A percentile compares a stretch with the other conserved stretches of the same genome.
phyloP scores from a whole-genome alignment of 1,140 invertebrate genomes.

The Alviniconcha marisindica region DNA sequence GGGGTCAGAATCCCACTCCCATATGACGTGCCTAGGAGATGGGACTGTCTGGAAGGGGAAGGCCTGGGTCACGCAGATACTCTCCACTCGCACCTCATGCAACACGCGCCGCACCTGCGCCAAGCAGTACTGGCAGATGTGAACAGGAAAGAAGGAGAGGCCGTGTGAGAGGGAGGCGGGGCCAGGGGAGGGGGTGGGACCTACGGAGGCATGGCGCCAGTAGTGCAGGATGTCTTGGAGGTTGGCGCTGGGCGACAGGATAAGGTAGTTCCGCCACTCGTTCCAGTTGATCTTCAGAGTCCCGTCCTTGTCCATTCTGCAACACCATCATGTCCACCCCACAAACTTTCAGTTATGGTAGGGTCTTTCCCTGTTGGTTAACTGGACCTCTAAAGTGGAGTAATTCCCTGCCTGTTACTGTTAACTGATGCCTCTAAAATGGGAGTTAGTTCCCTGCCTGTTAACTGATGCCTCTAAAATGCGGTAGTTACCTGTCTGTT shows the following conservation, averaged over 20 bases:
- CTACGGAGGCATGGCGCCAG: slow-evolving; percentile 97
- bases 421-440: too few relatives aligned
- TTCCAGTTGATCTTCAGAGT: slow-evolving; percentile 96
- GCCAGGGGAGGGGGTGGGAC: slow-evolving; percentile 64
- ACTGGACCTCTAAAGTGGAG: too few relatives aligned
- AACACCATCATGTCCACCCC: too few relatives aligned
- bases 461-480: too few relatives aligned
- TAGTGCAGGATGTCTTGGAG: slow-evolving; percentile 94
- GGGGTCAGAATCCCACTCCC: background rate
- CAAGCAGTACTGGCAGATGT: background rate
- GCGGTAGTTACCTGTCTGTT: too few relatives aligned
- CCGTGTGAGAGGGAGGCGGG: background rate
- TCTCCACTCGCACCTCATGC: slow-evolving; percentile 1
- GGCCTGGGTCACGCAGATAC: background rate
- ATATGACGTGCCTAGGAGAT: background rate
- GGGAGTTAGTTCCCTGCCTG: too few relatives aligned
- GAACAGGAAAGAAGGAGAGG: background rate
- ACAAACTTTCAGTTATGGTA: background rate
- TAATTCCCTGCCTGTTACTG: background rate
- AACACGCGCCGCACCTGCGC: background rate
- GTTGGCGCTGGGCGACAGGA: slow-evolving; percentile 92
- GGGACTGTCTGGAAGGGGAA: background rate
- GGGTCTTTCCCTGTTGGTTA: background rate
- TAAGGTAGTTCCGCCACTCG: slow-evolving; percentile 97
- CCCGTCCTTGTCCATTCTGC: slow-evolving; percentile 87